Conservation (phyloP, 2,888 invertebrate species). For the Lasioglossum marginatum region DNA sequence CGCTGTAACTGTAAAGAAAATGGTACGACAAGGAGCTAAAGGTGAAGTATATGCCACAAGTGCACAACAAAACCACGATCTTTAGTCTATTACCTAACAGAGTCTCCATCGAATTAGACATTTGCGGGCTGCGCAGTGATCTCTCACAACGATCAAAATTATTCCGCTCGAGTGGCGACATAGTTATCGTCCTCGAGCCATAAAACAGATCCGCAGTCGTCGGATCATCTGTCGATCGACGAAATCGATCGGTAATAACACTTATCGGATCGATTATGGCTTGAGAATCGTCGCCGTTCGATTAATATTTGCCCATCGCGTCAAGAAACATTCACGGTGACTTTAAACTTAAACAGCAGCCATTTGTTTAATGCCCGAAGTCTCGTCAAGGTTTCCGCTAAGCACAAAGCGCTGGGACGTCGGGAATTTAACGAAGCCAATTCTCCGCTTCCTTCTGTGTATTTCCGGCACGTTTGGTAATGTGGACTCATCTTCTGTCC, state of each 20-base stretch:
- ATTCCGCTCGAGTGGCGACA: background rate
- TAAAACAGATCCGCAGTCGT: constrained; percentile 15
- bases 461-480: constrained; percentile 42
- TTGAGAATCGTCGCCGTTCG: background rate
- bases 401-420: background rate
- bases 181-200: constrained; percentile 7
- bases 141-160: constrained; percentile 21
- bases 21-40: too few relatives aligned
- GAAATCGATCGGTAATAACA: constrained; percentile 9
- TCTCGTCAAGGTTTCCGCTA: background rate
- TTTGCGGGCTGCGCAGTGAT: constrained; percentile 1
- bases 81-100: too few relatives aligned
- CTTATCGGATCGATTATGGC: background rate
- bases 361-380: constrained; percentile 18
- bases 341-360: background rate
- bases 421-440: constrained; percentile 46
- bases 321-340: background rate
- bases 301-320: background rate
- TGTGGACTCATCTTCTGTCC: constrained; percentile 1
- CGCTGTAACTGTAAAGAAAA: too few relatives aligned
- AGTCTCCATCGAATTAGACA: background rate
- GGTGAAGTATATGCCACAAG: too few relatives aligned
- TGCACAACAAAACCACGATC: background rate
- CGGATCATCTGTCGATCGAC: constrained; percentile 20
- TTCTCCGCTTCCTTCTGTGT: constrained; percentile 24